Evolutionary conservation across 2,888 invertebrate genomes (phyloP).

Genomic region (Acanthosepion pharaonis): DNA sequence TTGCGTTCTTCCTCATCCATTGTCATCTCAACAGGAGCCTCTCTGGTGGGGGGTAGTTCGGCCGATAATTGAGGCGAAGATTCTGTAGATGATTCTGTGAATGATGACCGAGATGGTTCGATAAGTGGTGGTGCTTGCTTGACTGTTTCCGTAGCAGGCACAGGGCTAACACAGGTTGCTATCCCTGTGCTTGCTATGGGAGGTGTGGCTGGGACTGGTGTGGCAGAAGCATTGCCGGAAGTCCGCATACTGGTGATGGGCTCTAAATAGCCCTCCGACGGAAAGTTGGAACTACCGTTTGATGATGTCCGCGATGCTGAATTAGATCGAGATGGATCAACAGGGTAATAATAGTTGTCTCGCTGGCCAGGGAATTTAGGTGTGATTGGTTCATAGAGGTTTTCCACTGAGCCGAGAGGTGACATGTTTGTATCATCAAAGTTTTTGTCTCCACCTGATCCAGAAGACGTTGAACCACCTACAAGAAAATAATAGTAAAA

Average conservation of each 20-base stretch:
- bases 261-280: slow-evolving; percentile 66
- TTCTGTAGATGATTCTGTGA: slow-evolving; percentile 47
- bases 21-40: slow-evolving; percentile 47
- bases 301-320: slow-evolving; percentile 47
- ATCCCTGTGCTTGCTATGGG: slow-evolving; percentile 23
- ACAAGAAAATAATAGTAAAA: slow-evolving; percentile 24
- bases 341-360: slow-evolving; percentile 60
- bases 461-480: slow-evolving; percentile 60
- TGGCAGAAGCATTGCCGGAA: slow-evolving; percentile 50
- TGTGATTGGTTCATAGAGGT: slow-evolving; percentile 68
- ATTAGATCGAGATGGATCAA: slow-evolving; percentile 46
- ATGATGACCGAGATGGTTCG: slow-evolving; percentile 50
- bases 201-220: slow-evolving; percentile 25
- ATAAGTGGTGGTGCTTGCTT: slow-evolving; percentile 46
- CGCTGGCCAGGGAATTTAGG: slow-evolving; percentile 58
- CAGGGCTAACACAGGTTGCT: slow-evolving; percentile 36
- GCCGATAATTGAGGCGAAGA: slow-evolving; percentile 36
- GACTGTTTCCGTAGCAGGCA: slow-evolving; percentile 12
- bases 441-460: slow-evolving; percentile 56
- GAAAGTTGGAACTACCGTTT: slow-evolving; percentile 50
- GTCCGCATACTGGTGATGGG: slow-evolving; percentile 56
- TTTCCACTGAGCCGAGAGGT: slow-evolving; percentile 67
- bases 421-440: slow-evolving; percentile 64
- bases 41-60: slow-evolving; percentile 47
- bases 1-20: slow-evolving; percentile 60